A percentile compares a stretch with the other conserved stretches of the same genome.
These are phyloP conservation scores for Micronisus gabar DNA, from an alignment of 2,113 vertebrate genomes.

Conservation along the genomic window DNA sequence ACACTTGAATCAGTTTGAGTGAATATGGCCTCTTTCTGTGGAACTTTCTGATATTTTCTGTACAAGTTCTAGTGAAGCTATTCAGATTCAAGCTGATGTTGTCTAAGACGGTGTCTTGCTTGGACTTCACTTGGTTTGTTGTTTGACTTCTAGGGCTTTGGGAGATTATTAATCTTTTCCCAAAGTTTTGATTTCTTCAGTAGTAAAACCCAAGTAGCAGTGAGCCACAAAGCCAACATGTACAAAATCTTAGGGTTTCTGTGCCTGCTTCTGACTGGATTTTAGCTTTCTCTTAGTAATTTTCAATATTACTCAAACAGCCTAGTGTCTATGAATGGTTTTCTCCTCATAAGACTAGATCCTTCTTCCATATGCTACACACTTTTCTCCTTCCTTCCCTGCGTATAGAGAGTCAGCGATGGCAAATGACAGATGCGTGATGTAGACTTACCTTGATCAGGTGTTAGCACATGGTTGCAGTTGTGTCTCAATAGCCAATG, in stretches of 20 bases:
- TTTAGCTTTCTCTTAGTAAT: neutral
- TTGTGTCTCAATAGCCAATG: neutral
- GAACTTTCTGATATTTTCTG: neutral
- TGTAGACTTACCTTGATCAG: accelerated
- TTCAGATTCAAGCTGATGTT: neutral
- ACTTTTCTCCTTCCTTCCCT: neutral
- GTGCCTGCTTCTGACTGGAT: neutral
- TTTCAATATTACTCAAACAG: neutral
- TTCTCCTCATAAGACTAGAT: neutral
- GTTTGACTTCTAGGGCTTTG: neutral
- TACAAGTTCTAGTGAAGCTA: neutral
- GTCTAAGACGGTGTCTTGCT: neutral
- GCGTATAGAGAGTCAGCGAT: neutral
- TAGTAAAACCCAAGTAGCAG: neutral
- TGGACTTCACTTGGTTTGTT: neutral
- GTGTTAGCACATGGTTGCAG: neutral
- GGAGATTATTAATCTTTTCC: neutral
- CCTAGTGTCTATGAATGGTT: neutral
- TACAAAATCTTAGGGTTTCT: neutral
- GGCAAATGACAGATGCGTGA: neutral
- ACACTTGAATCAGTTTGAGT: neutral
- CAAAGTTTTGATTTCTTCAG: neutral
- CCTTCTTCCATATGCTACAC: neutral
- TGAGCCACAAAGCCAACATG: neutral
- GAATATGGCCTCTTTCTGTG: neutral